Conservation (phyloP, 2,888 invertebrate genomes). For the Nemoura dubitans region DNA sequence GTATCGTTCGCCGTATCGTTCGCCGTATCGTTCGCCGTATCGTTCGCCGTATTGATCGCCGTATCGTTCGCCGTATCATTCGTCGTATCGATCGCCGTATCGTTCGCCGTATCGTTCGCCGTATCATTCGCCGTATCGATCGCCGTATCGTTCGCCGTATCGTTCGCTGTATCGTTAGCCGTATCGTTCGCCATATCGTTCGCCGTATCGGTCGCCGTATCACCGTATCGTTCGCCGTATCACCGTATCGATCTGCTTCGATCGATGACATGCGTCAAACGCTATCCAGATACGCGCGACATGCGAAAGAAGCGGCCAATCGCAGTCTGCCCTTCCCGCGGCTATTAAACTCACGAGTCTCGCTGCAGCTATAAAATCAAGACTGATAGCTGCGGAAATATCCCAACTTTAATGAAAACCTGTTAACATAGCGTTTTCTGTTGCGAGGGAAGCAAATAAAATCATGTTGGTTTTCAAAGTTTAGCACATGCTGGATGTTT, state of each 20-base stretch:
- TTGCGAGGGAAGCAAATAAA: not conserved
- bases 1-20: too few relatives aligned
- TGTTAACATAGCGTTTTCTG: constrained; percentile 34
- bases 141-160: too few relatives aligned
- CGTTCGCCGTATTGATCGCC: too few relatives aligned
- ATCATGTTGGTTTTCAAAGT: not conserved
- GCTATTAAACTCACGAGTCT: not conserved
- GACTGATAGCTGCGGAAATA: constrained; percentile 25
- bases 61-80: too few relatives aligned
- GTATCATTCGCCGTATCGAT: too few relatives aligned
- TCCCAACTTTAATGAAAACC: constrained; percentile 36
- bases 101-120: too few relatives aligned
- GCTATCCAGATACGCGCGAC: not conserved
- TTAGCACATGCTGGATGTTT: not conserved
- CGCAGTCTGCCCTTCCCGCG: not conserved
- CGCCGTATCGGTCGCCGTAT: too few relatives aligned
- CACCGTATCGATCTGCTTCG: not conserved
- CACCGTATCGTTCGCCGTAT: too few relatives aligned
- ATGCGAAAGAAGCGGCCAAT: not conserved
- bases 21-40: too few relatives aligned
- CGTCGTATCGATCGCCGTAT: too few relatives aligned
- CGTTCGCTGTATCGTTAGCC: too few relatives aligned
- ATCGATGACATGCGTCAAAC: not conserved
- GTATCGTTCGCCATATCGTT: too few relatives aligned
- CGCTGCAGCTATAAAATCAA: constrained; percentile 27